Evolutionary conservation across 2,113 vertebrate species (phyloP), one percentile per base, ranked within the genome.

Genomic region (Machaerirhynchus nigripectus): DNA sequence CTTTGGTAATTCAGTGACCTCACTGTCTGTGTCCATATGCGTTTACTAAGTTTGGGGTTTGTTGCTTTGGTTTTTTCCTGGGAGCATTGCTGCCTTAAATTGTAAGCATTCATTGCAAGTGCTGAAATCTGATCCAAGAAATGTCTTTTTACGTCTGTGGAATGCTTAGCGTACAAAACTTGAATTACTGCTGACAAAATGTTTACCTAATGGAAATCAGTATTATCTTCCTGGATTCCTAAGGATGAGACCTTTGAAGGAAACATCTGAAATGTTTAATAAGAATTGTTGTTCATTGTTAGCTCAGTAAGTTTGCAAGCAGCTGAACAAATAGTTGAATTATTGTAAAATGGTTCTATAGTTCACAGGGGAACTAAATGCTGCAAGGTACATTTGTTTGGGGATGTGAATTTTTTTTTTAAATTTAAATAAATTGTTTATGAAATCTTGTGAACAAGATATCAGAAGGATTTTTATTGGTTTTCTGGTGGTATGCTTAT

Each of bases 131-230:
- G 60, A 83, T 90, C 92, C 88, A 90, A 95, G 79, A 95, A 96
- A 91, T 21, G 52, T 76, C 84, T 93, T 92, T 93, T 92, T 89
- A 88, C 9, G n/a, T 84, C 65, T 71, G 10, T 77, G 40, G 73
- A 96, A 85, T 86, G 57, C 87, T 94, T 87, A 94, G 65, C 35
- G 30, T 89, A 71, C 73, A 93, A 95, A 93, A 95, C 70, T 94
- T 92, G 71, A 96, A 89, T 97, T 97, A 95, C 65, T 97, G 95
- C 94, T 97, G 95, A 93, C 69, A 69, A 89, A 96, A 95, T 83
- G 46, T 91, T 95, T 40, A 20, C 60, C 61, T 94, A 93, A 85
- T 96, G 56, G 79, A 96, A 96, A 96, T 96, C 76, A 68, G 67
- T 97, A 42, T 96, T 96, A 76, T 87, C 65, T 91, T 95, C 59